Evolutionary conservation across 2,113 vertebrate species (phyloP), one percentile per base, ranked within the genome.

Genomic region (Crotalus helleri): DNA sequence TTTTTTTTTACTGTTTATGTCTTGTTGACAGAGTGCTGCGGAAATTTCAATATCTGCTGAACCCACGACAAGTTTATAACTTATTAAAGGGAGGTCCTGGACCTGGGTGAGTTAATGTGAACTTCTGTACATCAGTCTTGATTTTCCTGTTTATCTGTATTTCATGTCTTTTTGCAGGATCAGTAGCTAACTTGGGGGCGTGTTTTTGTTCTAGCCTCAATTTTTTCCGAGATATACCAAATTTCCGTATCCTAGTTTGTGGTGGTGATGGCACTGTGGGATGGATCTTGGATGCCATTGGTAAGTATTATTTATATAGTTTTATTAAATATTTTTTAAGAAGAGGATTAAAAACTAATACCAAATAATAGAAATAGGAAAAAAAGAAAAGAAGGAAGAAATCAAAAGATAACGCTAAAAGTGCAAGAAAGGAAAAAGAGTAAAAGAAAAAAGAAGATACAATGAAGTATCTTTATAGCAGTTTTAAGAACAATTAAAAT

Each of bases 191-290:
- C 44, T 81, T 39, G 81, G 6, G 5, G 64, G 11, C 17, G 1
- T 19, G 23, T n/a, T 97, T 58, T 95, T 59, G 55, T 94, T 94
- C 39, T 51, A 99, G 99, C 93, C 98, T 99, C 55, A 98, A 97
- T 96, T 99, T 99, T 93, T 99, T 99, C 97, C 98, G 97, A 29
- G 98, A 99, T 2, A 98, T 99, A 85, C 98, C 98, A 39, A 97
- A 98, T 88, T 98, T 98, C 95, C 98, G 98, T 58, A 97, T 99
- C 90, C 97, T 99, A 90, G 98, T 98, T 1, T 99, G 99, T 58
- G 99, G 99, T 1, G 99, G 99, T 3, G 99, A 99, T 10, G 99
- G 99, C 94, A 99, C 99, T 0, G 99, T 99, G 92, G 99, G 99
- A 94, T 99, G 99, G 98, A 99, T 99, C 96, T 97, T 99, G 29